Percentiles rank a stretch among this genome's conserved stretches.
Evolutionary conservation across 2,888 invertebrate species (phyloP).

Genomic region (Drosophila tanythrix): DNA sequence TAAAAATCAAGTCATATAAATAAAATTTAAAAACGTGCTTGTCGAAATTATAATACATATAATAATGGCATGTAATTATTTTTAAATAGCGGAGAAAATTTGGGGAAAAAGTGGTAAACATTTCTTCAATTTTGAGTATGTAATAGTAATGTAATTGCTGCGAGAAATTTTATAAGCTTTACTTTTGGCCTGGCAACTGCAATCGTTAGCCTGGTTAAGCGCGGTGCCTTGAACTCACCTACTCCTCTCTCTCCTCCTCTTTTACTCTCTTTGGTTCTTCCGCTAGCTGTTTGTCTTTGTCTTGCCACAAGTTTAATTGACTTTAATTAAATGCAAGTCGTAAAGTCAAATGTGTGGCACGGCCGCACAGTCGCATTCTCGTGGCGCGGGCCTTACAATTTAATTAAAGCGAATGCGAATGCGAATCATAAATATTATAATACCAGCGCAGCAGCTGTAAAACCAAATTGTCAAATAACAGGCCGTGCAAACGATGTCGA

Average conservation of each 20-base stretch:
- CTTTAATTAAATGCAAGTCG: constrained; percentile 79
- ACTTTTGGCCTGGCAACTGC: constrained; percentile 3
- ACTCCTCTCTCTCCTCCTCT: not conserved
- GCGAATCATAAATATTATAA: constrained; percentile 78
- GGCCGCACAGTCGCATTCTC: constrained; percentile 42
- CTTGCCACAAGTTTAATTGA: constrained; percentile 61
- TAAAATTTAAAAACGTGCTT: not conserved
- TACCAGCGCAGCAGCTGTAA: constrained; percentile 38
- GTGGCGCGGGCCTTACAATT: constrained; percentile 54
- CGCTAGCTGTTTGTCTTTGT: constrained; percentile 10
- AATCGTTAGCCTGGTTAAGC: not conserved
- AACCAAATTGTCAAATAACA: constrained; percentile 63
- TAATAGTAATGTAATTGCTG: not conserved
- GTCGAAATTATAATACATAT: not conserved
- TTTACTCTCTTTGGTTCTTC: not conserved
- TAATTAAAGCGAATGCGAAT: constrained; percentile 76
- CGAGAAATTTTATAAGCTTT: not conserved
- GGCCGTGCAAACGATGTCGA: constrained; percentile 10
- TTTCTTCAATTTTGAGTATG: not conserved
- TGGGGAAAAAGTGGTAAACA: not conserved
- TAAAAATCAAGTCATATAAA: not conserved
- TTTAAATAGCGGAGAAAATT: not conserved
- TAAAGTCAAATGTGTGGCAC: constrained; percentile 72
- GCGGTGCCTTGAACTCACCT: constrained; percentile 5
- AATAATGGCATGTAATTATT: not conserved